Conservation (phyloP, 2,888 invertebrate species). For the Escarpia spicata region DNA sequence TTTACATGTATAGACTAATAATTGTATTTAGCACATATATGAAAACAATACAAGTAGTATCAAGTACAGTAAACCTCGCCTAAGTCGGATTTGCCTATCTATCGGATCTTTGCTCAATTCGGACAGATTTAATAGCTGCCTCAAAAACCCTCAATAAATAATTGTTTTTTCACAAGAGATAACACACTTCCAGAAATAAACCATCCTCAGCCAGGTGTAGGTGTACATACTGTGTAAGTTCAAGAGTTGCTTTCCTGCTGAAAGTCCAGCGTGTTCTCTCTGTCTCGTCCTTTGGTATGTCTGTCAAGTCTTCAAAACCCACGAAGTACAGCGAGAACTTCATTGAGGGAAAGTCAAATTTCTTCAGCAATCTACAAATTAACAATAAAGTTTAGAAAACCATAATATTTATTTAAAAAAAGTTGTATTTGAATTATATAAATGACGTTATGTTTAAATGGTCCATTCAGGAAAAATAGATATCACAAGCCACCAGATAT, state of each 20-base stretch:
- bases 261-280: constrained; percentile 82
- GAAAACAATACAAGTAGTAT: too few relatives aligned
- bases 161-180: too few relatives aligned
- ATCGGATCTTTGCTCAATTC: too few relatives aligned
- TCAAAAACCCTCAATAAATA: not conserved
- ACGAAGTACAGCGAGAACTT: constrained; percentile 92
- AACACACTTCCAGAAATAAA: not conserved
- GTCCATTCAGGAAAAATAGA: not conserved
- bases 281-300: constrained; percentile 78
- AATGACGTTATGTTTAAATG: not conserved
- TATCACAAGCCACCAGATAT: not conserved
- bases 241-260: constrained; percentile 85
- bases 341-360: constrained; percentile 87
- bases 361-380: constrained; percentile 75
- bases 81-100: too few relatives aligned
- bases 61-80: not conserved
- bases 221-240: constrained; percentile 85
- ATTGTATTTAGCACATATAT: too few relatives aligned
- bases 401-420: too few relatives aligned
- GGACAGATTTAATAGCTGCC: not conserved
- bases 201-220: not conserved
- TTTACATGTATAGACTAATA: not conserved
- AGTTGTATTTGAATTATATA: not conserved
- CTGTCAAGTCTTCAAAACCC: constrained; percentile 83
- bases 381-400: not conserved